Evolutionary conservation across 1,140 invertebrate genomes (phyloP), one percentile per base, ranked within the genome.

Genomic region (Pseudobourletiella spinata): DNA sequence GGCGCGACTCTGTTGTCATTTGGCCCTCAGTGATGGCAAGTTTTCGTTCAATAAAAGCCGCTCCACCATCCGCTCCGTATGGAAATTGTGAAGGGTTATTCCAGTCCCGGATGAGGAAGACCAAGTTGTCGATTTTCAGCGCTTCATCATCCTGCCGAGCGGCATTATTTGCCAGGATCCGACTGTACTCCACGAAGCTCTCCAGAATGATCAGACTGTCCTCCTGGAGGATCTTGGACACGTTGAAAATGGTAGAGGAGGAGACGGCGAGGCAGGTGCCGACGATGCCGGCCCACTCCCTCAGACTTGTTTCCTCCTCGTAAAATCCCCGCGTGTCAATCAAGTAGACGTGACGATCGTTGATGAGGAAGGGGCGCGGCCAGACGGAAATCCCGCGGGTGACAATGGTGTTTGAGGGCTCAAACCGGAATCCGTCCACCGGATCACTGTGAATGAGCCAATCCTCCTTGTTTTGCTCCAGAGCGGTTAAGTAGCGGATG

Each of bases 271-370:
- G 70, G n/a, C 72, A 81, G 1, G 83, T 73, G 44, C 81, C 81
- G 75, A 83, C 83, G 26, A 85, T 79, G 25, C 80, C 83, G 3
- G 83, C 82, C 73, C 81, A 84, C 63, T 86, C 83, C 68, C 80
- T 78, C 8, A 84, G 80, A 22, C 82, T 84, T 58, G 82, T 75
- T 61, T 70, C 61, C 73, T 76, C 81, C 71, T 86, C 84, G 75
- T 86, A 85, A 6, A 83, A 78, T 44, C 83, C 84, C 73, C 32
- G 32, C 8, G 32, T 39, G 32, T 39, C 32, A 39, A 39, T 39
- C 8, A 11, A 8, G 8, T 39, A 8, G 32, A 11, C 32, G 32
- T 39, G 8, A n/a, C n/a, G 8, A 39, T 39, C 32, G 8, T 8
- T 11, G 8, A 39, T n/a, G 8, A 39, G 8, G n/a, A 39, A 39